Conservation (phyloP, 2,113 vertebrate genomes). For the Lasiurus borealis region DNA sequence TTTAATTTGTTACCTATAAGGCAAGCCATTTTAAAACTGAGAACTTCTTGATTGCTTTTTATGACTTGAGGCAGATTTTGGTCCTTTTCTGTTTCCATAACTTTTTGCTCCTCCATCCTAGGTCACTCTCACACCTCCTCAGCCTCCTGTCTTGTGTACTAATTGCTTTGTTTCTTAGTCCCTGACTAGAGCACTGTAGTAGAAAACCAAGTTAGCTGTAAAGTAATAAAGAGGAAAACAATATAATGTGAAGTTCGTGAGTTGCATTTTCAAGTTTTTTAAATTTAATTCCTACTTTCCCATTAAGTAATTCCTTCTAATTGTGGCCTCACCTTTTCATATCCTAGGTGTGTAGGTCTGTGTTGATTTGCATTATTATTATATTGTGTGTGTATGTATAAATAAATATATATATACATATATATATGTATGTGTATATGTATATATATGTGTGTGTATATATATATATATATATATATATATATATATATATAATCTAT, state of each 20-base stretch:
- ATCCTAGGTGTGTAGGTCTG: background rate
- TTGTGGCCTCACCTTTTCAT: background rate
- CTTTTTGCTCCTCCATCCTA: background rate
- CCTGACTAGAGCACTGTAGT: too few relatives aligned
- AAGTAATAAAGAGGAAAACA: constrained; percentile 25
- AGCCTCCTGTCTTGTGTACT: background rate
- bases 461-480: too few relatives aligned
- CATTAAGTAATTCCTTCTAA: background rate
- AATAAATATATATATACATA: too few relatives aligned
- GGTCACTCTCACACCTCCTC: background rate
- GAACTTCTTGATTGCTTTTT: background rate
- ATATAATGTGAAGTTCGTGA: background rate
- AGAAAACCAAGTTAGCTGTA: background rate
- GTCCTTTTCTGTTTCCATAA: background rate
- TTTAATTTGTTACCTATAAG: constrained; percentile 18
- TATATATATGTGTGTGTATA: too few relatives aligned
- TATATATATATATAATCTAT: background rate
- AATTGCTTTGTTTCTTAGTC: background rate
- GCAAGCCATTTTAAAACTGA: background rate
- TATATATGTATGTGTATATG: too few relatives aligned
- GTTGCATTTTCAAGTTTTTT: constrained; percentile 46
- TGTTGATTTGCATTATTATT: background rate
- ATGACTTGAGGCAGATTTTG: background rate
- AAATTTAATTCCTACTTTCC: constrained; percentile 61
- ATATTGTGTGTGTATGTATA: too few relatives aligned